Evolutionary conservation across 2,113 vertebrate genomes (phyloP).

Genomic region (Hydrochoerus hydrochaeris): DNA sequence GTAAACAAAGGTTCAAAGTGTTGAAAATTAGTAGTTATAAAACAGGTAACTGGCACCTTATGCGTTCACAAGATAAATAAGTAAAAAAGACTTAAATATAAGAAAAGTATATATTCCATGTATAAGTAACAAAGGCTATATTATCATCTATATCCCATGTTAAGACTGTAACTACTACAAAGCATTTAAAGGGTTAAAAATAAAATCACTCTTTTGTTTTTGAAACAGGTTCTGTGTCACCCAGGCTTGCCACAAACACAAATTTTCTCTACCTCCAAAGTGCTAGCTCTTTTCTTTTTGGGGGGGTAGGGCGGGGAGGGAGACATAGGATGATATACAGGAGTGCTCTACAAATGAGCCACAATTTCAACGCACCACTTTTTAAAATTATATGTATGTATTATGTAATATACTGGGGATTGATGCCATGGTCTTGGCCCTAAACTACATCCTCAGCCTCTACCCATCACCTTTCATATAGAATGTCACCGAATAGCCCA

Average conservation of each 20-base stretch:
- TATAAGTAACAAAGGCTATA: neutral
- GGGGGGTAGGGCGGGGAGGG: neutral
- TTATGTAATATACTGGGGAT: neutral
- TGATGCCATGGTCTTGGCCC: neutral
- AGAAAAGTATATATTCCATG: neutral
- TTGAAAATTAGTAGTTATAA: neutral
- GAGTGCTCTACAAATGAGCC: neutral
- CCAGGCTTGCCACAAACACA: neutral
- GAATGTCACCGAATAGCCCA: neutral
- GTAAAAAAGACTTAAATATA: neutral
- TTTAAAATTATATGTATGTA: neutral
- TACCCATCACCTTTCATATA: neutral
- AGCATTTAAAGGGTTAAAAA: slow-evolving; percentile 35
- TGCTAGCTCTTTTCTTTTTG: neutral
- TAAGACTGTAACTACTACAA: slow-evolving; percentile 20
- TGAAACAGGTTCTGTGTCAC: neutral
- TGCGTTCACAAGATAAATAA: neutral
- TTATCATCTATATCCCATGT: neutral
- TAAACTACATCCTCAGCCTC: neutral
- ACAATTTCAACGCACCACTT: neutral
- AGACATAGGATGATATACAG: neutral
- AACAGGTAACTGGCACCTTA: slow-evolving; percentile 20
- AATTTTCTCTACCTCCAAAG: neutral
- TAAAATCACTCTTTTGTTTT: neutral
- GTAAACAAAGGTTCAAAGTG: slow-evolving; percentile 13